These are phyloP conservation scores for Megamerina dolium DNA, from an alignment of 2,888 invertebrate species.

Conservation along the genomic window DNA sequence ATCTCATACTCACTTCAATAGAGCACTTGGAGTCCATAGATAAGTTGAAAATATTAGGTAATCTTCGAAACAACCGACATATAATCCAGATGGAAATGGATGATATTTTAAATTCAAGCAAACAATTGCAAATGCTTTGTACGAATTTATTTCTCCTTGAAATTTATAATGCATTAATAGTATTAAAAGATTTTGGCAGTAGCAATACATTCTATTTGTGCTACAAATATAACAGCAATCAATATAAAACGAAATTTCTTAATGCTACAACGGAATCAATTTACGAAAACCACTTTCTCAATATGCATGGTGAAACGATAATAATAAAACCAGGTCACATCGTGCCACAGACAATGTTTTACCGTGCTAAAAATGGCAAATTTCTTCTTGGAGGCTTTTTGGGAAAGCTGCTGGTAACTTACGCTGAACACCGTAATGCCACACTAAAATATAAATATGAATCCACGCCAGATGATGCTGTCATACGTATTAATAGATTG, in stretches of 20 bases:
- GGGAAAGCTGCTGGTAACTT: conserved; percentile 20
- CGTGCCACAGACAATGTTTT: conserved; percentile 27
- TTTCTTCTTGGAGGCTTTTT: conserved; percentile 27
- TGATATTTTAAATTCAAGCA: no score
- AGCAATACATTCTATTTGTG: conserved; percentile 3
- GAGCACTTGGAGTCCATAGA: no score
- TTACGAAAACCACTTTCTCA: conserved; percentile 6
- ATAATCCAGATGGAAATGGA: no score
- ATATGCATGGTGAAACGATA: conserved; percentile 16
- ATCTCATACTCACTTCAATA: no score
- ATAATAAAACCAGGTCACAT: conserved; percentile 24
- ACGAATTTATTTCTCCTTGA: neutral
- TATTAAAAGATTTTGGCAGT: conserved; percentile 1
- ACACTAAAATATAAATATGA: conserved; percentile 10
- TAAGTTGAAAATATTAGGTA: no score
- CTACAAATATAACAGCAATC: conserved; percentile 2
- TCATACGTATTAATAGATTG: neutral
- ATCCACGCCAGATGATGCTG: neutral
- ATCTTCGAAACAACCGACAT: no score
- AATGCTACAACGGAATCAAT: neutral
- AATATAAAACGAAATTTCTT: neutral
- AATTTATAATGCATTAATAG: conserved; percentile 7
- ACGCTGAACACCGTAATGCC: conserved; percentile 27
- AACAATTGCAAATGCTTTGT: conserved; percentile 1
- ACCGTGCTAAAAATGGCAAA: conserved; percentile 14